Evolutionary conservation across 2,888 invertebrate genomes (phyloP), one percentile per base, ranked within the genome.

Genomic region (Microctonus aethiopoides): DNA sequence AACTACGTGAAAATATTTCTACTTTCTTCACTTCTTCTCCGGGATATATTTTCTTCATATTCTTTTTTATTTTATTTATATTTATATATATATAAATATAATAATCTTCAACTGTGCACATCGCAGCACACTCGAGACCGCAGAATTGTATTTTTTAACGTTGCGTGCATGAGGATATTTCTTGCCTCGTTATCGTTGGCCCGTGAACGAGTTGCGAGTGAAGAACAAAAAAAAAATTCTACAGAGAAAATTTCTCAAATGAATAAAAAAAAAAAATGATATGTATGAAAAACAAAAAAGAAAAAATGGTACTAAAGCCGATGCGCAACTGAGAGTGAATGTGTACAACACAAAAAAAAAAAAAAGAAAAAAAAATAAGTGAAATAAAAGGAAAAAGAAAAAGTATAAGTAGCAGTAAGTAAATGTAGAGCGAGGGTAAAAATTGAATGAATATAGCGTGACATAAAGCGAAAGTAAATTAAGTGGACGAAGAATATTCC

Each of bases 131-230:
- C 72, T 66, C 46, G 64, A 68, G 62, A 63, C 72, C 56, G 70
- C 71, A 74, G 76, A 54, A 46, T 61, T 65, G 51, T 77, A 75
- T 76, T 80, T 76, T 74, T 71, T 61, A 62, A 68, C 73, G 71
- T 75, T 74, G 72, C 74, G 69, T 74, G 71, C 66, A 70, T 67
- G 68, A 46, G 46, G 16, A 72, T 74, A 77, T 76, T 77, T 76
- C n/a, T 71, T 66, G 76, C 71, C 77, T 81, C 80, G 78, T 80
- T 81, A 79, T 75, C 75, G 72, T 67, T 56, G 54, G 65, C 22
- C 36, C 56, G 65, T 65, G 39, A 65, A 65, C 54, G 65, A 65
- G 56, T 39, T 36, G 26, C 32, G 16, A 51, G 67, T 46, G n/a
- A n/a, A n/a, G n/a, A 63, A 36, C 32, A 52, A 16, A 22, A 20